Evolutionary conservation across 2,113 vertebrate species (phyloP).

Genomic region (Panthera leo): DNA sequence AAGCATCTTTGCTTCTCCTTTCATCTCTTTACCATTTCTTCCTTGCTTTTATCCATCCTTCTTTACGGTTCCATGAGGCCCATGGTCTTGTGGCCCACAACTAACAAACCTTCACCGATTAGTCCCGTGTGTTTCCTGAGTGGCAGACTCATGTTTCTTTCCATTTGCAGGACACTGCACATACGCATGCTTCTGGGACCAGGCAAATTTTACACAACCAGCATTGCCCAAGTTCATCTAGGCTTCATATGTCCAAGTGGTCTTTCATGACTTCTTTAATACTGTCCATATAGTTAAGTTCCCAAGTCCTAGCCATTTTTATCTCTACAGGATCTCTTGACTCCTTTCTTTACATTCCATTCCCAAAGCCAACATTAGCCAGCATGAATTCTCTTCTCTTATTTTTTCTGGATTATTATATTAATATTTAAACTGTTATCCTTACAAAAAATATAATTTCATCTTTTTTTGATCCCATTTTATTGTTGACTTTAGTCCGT

Average conservation of each 20-base stretch:
- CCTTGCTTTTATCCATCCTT: not conserved
- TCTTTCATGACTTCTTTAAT: not conserved
- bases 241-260: not conserved
- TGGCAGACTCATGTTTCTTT: not conserved
- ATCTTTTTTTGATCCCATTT: not conserved
- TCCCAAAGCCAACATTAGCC: not conserved
- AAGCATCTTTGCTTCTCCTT: not conserved
- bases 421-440: not conserved
- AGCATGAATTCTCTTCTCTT: not conserved
- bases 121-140: not conserved
- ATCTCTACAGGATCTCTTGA: not conserved
- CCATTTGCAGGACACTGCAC: not conserved
- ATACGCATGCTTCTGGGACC: not conserved
- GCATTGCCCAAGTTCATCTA: not conserved
- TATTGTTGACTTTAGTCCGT: not conserved
- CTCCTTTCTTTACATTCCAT: not conserved
- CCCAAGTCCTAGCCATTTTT: not conserved
- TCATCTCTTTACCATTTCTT: not conserved
- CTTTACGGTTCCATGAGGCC: not conserved
- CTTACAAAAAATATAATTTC: not conserved
- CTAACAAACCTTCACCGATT: not conserved
- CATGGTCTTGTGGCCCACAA: not conserved
- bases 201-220: not conserved
- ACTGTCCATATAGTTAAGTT: not conserved
- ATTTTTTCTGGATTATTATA: not conserved